Evolutionary conservation across 23 tunicate genomes (phyloP).

Genomic region (Clavelina lepadiformis): DNA sequence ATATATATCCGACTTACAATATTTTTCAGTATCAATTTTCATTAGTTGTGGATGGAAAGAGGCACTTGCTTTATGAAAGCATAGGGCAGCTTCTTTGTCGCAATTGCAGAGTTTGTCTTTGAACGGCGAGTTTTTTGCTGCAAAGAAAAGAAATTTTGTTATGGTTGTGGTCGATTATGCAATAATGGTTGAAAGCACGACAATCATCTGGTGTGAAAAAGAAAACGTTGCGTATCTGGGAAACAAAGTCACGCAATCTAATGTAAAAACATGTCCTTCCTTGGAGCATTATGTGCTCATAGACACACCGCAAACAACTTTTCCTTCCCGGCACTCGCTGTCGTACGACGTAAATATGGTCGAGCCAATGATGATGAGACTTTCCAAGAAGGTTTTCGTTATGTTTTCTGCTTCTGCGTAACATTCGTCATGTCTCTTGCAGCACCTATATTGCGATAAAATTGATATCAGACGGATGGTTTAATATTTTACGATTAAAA

Average conservation of each 20-base stretch:
- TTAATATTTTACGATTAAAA: too few species aligned
- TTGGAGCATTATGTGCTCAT: too few species aligned
- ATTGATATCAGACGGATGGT: too few species aligned
- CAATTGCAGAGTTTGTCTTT: constrained; percentile 36
- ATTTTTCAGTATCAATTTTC: constrained; percentile 10
- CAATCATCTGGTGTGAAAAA: too few species aligned
- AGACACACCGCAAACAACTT: constrained; percentile 38
- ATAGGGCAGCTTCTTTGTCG: constrained; percentile 37
- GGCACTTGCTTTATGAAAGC: constrained; percentile 28
- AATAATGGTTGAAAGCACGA: too few species aligned
- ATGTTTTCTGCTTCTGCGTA: constrained; percentile 30
- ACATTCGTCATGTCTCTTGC: constrained; percentile 33
- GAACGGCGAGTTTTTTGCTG: constrained; percentile 25
- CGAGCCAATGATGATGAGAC: background rate
- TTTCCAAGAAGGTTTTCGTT: constrained; percentile 33
- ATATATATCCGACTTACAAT: constrained; percentile 28
- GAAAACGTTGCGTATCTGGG: too few species aligned
- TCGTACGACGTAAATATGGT: constrained; percentile 15
- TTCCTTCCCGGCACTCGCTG: constrained; percentile 13
- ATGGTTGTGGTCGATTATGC: too few species aligned
- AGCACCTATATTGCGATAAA: constrained; percentile 25
- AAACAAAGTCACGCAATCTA: too few species aligned
- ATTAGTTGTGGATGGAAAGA: constrained; percentile 30
- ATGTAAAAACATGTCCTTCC: too few species aligned
- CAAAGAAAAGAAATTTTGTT: background rate